Evolutionary conservation across 92 coral and sea anemone species (phyloP).

Genomic region (Galaxea fascicularis): DNA sequence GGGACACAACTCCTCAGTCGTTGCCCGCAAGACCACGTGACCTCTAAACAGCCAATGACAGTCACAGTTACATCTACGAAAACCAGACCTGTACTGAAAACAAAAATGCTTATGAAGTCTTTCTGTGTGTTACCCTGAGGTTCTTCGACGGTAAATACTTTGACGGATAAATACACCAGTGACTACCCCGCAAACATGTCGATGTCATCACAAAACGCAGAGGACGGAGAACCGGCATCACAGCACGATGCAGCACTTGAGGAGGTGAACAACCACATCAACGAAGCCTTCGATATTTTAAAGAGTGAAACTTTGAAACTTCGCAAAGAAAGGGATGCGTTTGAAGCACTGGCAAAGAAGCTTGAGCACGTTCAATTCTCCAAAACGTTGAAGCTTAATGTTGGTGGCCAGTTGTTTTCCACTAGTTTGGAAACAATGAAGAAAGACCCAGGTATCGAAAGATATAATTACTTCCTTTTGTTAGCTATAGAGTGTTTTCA

Average conservation of each 20-base stretch:
- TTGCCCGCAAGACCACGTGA: no score
- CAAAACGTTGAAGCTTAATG: constrained; percentile 52
- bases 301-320: constrained; percentile 43
- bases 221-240: not conserved
- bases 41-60: no score
- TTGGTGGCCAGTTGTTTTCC: constrained; percentile 60
- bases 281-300: constrained; percentile 36
- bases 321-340: constrained; percentile 57
- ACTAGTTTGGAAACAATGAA: constrained; percentile 59
- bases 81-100: no score
- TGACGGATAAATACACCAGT: no score
- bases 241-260: constrained; percentile 21
- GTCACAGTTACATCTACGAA: no score
- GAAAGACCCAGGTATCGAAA: constrained; percentile 53
- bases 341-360: constrained; percentile 61
- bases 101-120: no score
- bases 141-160: no score
- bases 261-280: constrained; percentile 14
- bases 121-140: no score
- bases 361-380: constrained; percentile 65
- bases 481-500: no score
- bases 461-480: no score
- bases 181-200: not conserved
- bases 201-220: not conserved
- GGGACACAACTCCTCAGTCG: no score